Percentiles rank a stretch among this genome's conserved stretches.
Conservation (phyloP, 92 coral and sea anemone genomes). For the Zoanthus solanderi region DNA sequence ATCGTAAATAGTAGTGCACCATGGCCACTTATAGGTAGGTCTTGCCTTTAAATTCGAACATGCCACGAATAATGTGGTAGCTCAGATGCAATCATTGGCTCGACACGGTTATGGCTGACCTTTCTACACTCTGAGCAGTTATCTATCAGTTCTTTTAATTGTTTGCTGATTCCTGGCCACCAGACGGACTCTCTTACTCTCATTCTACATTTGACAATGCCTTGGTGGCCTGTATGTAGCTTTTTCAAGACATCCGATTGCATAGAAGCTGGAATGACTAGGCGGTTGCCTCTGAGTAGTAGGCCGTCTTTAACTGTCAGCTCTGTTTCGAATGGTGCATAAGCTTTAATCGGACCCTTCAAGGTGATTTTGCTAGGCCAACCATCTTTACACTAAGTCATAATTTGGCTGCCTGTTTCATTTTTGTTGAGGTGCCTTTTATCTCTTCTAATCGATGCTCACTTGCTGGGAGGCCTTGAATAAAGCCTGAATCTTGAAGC, state of each 20-base stretch:
- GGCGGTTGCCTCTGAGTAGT: slow-evolving; percentile 1
- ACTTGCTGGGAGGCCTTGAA: too few species aligned
- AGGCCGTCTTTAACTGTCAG: slow-evolving; percentile 38
- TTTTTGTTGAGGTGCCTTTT: too few species aligned
- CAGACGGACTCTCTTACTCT: slow-evolving; percentile 32
- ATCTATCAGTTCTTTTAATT: slow-evolving; percentile 53
- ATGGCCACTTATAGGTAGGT: neutral
- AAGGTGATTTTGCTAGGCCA: slow-evolving; percentile 23
- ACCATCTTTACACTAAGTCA: too few species aligned
- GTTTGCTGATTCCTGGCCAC: slow-evolving; percentile 12
- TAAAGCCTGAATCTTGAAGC: too few species aligned
- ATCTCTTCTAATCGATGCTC: too few species aligned
- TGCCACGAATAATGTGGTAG: slow-evolving; percentile 62
- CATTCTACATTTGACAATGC: slow-evolving; percentile 64
- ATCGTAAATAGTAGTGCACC: neutral
- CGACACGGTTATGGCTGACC: slow-evolving; percentile 42
- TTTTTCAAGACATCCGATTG: slow-evolving; percentile 58
- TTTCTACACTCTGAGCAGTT: slow-evolving; percentile 58
- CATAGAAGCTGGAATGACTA: slow-evolving; percentile 48
- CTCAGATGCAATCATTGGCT: slow-evolving; percentile 55
- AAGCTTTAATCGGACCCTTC: slow-evolving; percentile 13
- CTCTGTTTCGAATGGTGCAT: slow-evolving; percentile 32
- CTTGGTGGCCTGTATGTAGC: slow-evolving; percentile 64
- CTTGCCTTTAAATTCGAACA: too few species aligned
- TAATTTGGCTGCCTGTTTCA: too few species aligned